Evolutionary conservation across 2,113 vertebrate genomes (phyloP), one percentile per base, ranked within the genome.

Genomic region (Macrotus californicus): DNA sequence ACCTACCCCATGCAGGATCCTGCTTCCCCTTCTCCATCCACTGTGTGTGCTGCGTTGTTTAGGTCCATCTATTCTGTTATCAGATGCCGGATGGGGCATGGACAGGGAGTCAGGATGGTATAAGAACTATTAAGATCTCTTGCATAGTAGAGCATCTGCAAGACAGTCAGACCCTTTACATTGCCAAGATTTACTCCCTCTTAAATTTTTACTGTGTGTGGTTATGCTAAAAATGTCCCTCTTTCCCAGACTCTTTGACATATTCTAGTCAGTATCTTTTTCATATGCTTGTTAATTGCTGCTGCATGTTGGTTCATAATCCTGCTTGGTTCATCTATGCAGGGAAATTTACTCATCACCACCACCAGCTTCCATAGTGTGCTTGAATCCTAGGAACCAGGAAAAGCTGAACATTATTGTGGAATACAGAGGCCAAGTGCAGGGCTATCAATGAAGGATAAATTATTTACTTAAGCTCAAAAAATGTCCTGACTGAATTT

Each of bases 131-230:
- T 89, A 92, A 87, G 50, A 87, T 93, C 36, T 61, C 39, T 92
- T 87, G 80, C n/a, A 59, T 66, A 87, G 93, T 94, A 94, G 66
- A 94, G 29, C 52, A 93, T 96, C 89, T 94, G 26, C n/a, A 89
- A 67, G 87, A 83, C 39, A 89, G 41, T 83, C n/a, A 93, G 73
- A 82, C 43, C 52, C 93, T 95, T 89, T 87, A 46, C 31, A 52
- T 50, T 97, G 80, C 50, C 59, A 95, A 90, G 56, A 90, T 77
- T 93, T 59, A 90, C 52, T 96, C 34, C 26, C 9, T 92, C 43
- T 87, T 81, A 59, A 54, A 81, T 95, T 89, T 95, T 39, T 73
- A 64, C 59, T 75, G 29, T 82, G 72, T 91, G 24, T 87, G 75
- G 75, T 66, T 79, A 66, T 90, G 64, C 56, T 96, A 54, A 96